A percentile compares a stretch with the other conserved stretches of the same genome.
Evolutionary conservation across 1,140 invertebrate genomes (phyloP).

Genomic region (Papilio aristodemus): DNA sequence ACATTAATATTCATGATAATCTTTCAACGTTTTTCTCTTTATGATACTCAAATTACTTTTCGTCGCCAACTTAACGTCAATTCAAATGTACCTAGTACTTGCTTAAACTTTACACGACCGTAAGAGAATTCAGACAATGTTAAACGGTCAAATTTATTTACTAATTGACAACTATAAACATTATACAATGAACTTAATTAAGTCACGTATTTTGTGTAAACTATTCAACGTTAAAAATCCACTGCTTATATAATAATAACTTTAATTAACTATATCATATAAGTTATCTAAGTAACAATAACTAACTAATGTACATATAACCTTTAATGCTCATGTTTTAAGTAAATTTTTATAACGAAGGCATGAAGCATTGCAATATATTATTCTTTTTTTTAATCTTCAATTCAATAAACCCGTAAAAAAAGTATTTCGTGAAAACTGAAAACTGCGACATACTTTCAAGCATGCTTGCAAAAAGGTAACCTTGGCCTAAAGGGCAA

Average conservation of each 20-base stretch:
- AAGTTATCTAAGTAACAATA: not conserved
- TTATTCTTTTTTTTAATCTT: not conserved
- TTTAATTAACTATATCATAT: not conserved
- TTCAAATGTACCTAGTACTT: not conserved
- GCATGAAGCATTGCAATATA: no score
- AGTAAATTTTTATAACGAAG: not conserved
- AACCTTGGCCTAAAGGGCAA: conserved; percentile 21
- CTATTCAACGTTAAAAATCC: not conserved
- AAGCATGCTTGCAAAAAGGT: conserved; percentile 4
- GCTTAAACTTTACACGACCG: not conserved
- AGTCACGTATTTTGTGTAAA: conserved; percentile 12
- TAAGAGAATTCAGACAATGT: not conserved
- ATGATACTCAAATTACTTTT: not conserved
- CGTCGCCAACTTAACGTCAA: conserved; percentile 5
- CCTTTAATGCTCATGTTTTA: not conserved
- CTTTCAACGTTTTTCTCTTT: conserved; percentile 12
- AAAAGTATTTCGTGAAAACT: not conserved
- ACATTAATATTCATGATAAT: conserved; percentile 15
- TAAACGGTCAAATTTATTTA: conserved; percentile 7
- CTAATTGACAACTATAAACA: not conserved
- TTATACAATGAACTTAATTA: conserved; percentile 9
- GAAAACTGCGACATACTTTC: conserved; percentile 17
- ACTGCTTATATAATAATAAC: not conserved
- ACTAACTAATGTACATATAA: not conserved
- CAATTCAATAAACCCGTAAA: not conserved